Base-by-base conservation (phyloP, 1,140 invertebrate genomes). In the Drosophila nigromelanica region DNA sequence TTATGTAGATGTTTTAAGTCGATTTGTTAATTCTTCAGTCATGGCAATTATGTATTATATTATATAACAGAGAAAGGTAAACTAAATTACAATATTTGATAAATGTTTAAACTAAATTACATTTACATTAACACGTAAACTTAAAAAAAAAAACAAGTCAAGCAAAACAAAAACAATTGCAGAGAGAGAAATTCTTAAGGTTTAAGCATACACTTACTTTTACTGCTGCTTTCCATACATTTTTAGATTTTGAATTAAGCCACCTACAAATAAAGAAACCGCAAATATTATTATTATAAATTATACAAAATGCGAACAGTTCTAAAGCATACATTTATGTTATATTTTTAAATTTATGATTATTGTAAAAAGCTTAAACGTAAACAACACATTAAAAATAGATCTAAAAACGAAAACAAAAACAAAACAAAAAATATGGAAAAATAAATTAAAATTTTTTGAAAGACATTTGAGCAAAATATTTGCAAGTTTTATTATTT, bases 31-130 rank as follows among this genome's bases (percentile, higher is more conserved):
- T 15, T 56, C 24, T 80, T 80, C 64, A 80, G 81, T 85, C 78
- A 86, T 73, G 82, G 78, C 82, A 86, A 80, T 87, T 87, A 86
- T 86, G 81, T 86, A 86, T 86, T 86, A 87, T 86, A 86, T 86
- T 86, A 81, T 86, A 80, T 81, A 81, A 51, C 63, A 56, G 27
- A 40, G 48, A 45, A 39, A 58, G 45, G 56, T 52, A 59, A 37
- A 67, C 40, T 55, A 61, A 73, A 76, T 64, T 55, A 69, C 21
- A 69, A 69, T 10, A 68, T 66, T 79, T 67, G 42, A 79, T 78
- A 62, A 73, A 58, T 43, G 43, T 35, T 66, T 56, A 50, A 56
- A 58, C 42, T 43, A 43, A 37, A 35, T 33, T 50, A 50, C n/a
- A 43, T 33, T 50, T n/a, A 56, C 21, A 66, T 55, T 52, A 37